Base-by-base conservation (phyloP, 2,888 invertebrate genomes). In the Lymantria monacha region DNA sequence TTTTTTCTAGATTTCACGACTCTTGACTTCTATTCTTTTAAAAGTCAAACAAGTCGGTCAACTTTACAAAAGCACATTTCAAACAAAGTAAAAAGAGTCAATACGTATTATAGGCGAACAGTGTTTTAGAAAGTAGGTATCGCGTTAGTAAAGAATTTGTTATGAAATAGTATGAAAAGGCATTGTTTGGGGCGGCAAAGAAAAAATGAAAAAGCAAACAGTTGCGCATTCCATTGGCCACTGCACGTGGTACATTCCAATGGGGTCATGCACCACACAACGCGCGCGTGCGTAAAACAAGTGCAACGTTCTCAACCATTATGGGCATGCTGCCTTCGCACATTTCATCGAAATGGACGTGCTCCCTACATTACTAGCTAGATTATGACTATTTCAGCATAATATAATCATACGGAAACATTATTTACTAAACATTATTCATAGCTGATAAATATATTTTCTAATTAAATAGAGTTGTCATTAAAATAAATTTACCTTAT, bases 211-310 rank as follows among this genome's bases (percentile, higher is more conserved):
- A 86, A 85, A 85, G 87, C 84, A 90, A 90, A 90, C 88, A 89
- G 87, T 90, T 86, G 89, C 88, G 85, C 90, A 91, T 88, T 87
- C 90, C 90, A 80, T 75, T 63, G 82, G 82, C 85, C 83, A 87
- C 85, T 83, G 85, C 89, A 88, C 90, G 90, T 90, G 90, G 89
- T 79, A 80, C 89, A 90, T 90, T 87, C 90, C 90, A 74, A 69
- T 69, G 88, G 87, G 90, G 90, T 90, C 91, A 90, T 87, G 88
- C 84, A 83, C 88, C 87, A 85, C 80, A 78, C 81, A 69, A 77
- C 70, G 81, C 71, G 83, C 80, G 82, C 84, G 87, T 82, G 85
- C 83, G 77, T 83, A 81, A 83, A 85, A 85, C 87, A 87, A 88
- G 84, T 85, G 87, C 87, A 85, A 75, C 79, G 81, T 70, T 76